Base-by-base conservation (phyloP, 2,113 vertebrate species). In the Athene noctua region DNA sequence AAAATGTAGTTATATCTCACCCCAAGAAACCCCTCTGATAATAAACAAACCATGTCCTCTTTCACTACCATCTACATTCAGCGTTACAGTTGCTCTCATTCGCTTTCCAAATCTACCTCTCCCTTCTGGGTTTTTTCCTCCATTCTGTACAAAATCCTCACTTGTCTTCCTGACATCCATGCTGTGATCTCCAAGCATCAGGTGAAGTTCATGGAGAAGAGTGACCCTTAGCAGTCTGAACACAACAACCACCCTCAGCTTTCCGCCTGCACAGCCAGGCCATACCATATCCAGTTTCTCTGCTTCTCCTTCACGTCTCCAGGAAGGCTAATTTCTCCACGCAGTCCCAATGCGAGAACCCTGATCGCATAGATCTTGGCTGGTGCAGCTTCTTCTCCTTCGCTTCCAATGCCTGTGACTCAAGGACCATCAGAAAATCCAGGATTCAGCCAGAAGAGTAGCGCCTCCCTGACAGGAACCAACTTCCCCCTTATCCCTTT, bases 311-410 rank as follows among this genome's bases (percentile, higher is more conserved):
- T 10, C 21, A 4, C 57, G 19, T 21, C 51, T 20, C 10, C 61
- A 74, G 36, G 30, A 82, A 34, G 40, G 12, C 11, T 25, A 22
- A 18, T 21, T 71, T 42, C 47, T 66, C 66, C 49, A 20, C n/a
- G 13, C 15, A 16, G 17, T 22, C 20, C 23, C 59, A 29, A 2
- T 0, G 16, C 3, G 6, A 70, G 74, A 57, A 57, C 18, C 8
- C 42, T 6, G 8, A 21, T 29, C 19, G 2, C 1, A 2, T 0
- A 17, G 40, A 44, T 8, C 11, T 42, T n/a, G 15, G 40, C 40
- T 23, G 3, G 1, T 25, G 38, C 62, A 10, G 9, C 26, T 68
- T 61, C 65, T 14, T 57, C 47, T 62, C 49, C 42, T 34, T 51
- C 2, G 1, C n/a, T 27, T 81, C 34, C 34, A 32, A 20, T 4